Conservation (phyloP, 1,140 invertebrate species). For the fruit fly (Drosophila melanogaster) region Release_6_plus_ISO1_MT NT_037436.4:1917001-1917500, state of each 20-base stretch:
- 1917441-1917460: no score
- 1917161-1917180: constrained; percentile 65
- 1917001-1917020: constrained; percentile 46
- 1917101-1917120: constrained; percentile 10
- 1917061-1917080: constrained; percentile 81
- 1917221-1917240: constrained; percentile 24
- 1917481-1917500: background rate
- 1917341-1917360: constrained; percentile 16
- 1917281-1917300: constrained; percentile 68
- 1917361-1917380: constrained; percentile 1
- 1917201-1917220: constrained; percentile 1
- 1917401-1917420: background rate
- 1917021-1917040: constrained; percentile 31
- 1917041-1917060: constrained; percentile 77
- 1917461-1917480: no score
- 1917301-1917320: constrained; percentile 20
- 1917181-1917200: background rate
- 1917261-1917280: constrained; percentile 66
- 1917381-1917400: constrained; percentile 4
- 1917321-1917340: constrained; percentile 30
- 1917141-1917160: constrained; percentile 49
- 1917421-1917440: background rate
- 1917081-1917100: constrained; percentile 74
- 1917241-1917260: constrained; percentile 69
- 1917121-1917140: constrained; percentile 36